A percentile compares a stretch with the other conserved stretches of the same genome.
These are phyloP conservation scores for Melopsittacus undulatus DNA, from an alignment of 2,797 vertebrate genomes.

Conservation along the genomic window DNA sequence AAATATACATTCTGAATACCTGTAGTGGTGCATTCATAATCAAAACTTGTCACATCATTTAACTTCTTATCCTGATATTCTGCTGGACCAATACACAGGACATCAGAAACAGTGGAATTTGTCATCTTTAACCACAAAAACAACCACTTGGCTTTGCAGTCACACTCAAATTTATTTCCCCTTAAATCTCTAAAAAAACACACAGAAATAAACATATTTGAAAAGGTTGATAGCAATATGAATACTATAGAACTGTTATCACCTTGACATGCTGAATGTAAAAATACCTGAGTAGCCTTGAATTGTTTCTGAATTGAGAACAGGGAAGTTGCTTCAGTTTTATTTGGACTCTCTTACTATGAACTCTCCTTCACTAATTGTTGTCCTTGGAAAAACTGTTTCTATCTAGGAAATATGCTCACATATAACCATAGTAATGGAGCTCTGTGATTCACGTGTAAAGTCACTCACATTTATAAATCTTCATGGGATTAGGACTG, in stretches of 20 bases:
- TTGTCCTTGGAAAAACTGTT: not conserved
- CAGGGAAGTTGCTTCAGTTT: not conserved
- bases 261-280: conserved; percentile 30
- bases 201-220: conserved; percentile 61
- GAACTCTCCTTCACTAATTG: not conserved
- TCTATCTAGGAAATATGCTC: not conserved
- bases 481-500: not conserved
- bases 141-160: conserved; percentile 97
- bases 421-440: not conserved
- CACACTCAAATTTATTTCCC: conserved; percentile 96
- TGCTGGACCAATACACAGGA: conserved; percentile 89
- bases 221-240: conserved; percentile 11
- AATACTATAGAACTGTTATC: conserved; percentile 41
- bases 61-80: conserved; percentile 95
- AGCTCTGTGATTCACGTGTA: not conserved
- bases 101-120: conserved; percentile 95
- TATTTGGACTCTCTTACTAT: not conserved
- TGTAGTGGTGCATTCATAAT: conserved; percentile 93
- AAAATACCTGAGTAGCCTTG: not conserved
- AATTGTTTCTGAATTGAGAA: not conserved
- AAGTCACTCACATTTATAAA: not conserved
- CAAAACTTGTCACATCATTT: conserved; percentile 91
- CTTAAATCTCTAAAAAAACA: conserved; percentile 89
- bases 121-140: conserved; percentile 97
- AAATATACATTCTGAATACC: conserved; percentile 78